Conservation (phyloP, 2,888 invertebrate genomes). For the Penaeus monodon region DNA sequence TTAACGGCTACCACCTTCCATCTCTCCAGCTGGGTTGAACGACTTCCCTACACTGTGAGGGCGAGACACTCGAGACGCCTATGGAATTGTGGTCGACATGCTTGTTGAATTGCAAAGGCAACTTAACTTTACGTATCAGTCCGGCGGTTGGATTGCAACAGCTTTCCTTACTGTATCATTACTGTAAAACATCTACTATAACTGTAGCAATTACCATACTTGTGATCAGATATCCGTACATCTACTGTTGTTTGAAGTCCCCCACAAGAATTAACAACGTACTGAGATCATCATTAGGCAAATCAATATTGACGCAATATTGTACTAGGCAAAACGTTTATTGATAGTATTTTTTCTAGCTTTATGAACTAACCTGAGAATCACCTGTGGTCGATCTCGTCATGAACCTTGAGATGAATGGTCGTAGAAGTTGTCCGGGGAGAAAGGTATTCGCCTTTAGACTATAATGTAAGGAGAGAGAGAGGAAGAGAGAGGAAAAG, state of each 20-base stretch:
- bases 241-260: too few relatives aligned
- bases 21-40: conserved; percentile 20
- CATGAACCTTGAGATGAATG: conserved; percentile 23
- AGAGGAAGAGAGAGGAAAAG: too few relatives aligned
- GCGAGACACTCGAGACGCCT: not conserved
- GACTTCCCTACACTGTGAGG: conserved; percentile 23
- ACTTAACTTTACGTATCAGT: conserved; percentile 10
- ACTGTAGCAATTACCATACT: too few relatives aligned
- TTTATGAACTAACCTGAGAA: conserved; percentile 18
- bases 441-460: conserved; percentile 3
- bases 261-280: too few relatives aligned
- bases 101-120: not conserved
- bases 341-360: not conserved
- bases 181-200: too few relatives aligned
- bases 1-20: conserved; percentile 19
- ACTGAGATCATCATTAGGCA: too few relatives aligned
- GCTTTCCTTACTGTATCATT: too few relatives aligned
- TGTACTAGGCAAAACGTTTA: too few relatives aligned
- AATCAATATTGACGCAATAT: too few relatives aligned
- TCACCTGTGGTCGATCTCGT: conserved; percentile 1
- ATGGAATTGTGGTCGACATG: conserved; percentile 7
- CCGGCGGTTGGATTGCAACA: too few relatives aligned
- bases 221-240: too few relatives aligned
- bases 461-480: not conserved
- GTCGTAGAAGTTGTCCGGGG: conserved; percentile 24